Evolutionary conservation across 2,888 invertebrate genomes (phyloP).

Genomic region (Eremobia ochroleuca): DNA sequence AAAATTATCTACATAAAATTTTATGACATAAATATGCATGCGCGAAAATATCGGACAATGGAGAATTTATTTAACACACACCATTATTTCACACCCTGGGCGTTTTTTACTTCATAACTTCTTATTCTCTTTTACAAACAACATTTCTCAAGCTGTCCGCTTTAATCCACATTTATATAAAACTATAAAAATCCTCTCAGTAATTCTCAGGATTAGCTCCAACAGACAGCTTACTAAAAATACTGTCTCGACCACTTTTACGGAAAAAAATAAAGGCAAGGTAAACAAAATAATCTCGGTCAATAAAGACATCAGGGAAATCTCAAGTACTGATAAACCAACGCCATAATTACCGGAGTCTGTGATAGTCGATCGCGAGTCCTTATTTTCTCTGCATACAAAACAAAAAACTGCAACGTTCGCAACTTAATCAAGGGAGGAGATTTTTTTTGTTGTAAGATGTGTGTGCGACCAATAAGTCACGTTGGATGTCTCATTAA

Average conservation of each 20-base stretch:
- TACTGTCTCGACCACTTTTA: conserved; percentile 37
- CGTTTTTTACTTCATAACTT: conserved; percentile 30
- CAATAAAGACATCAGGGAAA: conserved; percentile 85
- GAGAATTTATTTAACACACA: conserved; percentile 52
- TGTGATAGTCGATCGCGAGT: conserved; percentile 78
- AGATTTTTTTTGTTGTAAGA: conserved; percentile 70
- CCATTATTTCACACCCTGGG: conserved; percentile 57
- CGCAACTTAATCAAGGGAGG: conserved; percentile 75
- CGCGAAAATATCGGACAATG: conserved; percentile 36
- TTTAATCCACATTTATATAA: conserved; percentile 33
- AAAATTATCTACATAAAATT: conserved; percentile 59
- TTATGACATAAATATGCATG: conserved; percentile 59
- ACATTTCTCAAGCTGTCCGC: conserved; percentile 35
- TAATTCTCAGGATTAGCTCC: conserved; percentile 40
- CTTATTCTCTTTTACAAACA: conserved; percentile 40
- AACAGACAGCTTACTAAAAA: conserved; percentile 45
- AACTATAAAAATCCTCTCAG: conserved; percentile 25
- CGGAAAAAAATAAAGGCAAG: conserved; percentile 47
- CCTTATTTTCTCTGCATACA: conserved; percentile 73
- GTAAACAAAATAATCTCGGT: conserved; percentile 76
- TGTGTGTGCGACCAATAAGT: conserved; percentile 69
- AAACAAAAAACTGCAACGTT: conserved; percentile 72
- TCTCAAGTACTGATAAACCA: conserved; percentile 81
- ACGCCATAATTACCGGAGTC: conserved; percentile 82
- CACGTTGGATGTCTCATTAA: conserved; percentile 81